These are phyloP conservation scores for Macrosiphum euphorbiae DNA, from an alignment of 2,888 invertebrate genomes.

Conservation along the genomic window DNA sequence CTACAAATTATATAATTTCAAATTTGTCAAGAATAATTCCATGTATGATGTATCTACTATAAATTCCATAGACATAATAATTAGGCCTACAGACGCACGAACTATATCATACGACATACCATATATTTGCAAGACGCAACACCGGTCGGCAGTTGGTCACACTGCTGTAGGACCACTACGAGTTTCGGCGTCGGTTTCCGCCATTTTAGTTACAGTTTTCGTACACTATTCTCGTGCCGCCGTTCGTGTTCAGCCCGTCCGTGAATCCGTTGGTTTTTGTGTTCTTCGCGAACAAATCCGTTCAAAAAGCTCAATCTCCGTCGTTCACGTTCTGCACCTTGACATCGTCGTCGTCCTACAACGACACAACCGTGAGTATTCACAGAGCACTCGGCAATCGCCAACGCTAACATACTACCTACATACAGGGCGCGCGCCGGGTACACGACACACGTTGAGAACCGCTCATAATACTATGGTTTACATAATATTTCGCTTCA, in stretches of 20 bases:
- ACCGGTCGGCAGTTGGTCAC: slow-evolving; percentile 31
- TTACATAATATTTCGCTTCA: neutral
- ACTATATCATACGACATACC: no score
- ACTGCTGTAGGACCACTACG: slow-evolving; percentile 11
- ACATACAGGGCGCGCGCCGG: neutral
- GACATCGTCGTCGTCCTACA: neutral
- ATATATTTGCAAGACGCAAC: neutral
- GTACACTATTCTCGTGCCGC: neutral
- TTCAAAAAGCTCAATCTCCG: neutral
- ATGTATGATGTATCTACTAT: no score
- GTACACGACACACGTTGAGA: neutral
- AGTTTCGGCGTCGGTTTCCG: slow-evolving; percentile 58
- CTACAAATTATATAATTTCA: no score
- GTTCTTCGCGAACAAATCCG: neutral
- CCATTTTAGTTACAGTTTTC: slow-evolving; percentile 55
- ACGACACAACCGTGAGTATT: neutral
- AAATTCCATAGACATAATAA: no score
- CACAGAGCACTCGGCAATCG: neutral
- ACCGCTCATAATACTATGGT: neutral
- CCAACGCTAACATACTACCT: neutral
- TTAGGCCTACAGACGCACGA: no score
- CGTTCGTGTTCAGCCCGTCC: neutral
- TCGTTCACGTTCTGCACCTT: neutral
- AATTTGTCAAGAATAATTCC: no score
- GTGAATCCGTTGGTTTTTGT: neutral